phyloP scores from a whole-genome alignment of 2,113 vertebrate genomes.

The Pelecanoides urinatrix region DNA sequence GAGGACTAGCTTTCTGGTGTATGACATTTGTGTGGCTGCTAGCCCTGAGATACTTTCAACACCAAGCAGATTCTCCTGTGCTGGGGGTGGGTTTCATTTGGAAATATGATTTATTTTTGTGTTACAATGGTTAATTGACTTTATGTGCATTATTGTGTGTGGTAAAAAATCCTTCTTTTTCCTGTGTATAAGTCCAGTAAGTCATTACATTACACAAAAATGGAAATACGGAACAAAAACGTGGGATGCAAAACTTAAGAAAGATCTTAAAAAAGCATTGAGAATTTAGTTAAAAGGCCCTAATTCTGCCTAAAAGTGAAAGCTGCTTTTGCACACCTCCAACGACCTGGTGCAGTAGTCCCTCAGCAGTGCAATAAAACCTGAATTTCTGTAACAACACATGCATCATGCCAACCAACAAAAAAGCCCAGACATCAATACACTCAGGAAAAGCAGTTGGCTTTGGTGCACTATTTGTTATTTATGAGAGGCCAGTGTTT shows the following conservation, averaged over 20 bases:
- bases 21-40: background rate
- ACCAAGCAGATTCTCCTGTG: background rate
- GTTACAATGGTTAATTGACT: background rate
- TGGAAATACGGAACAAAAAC: background rate
- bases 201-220: background rate
- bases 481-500: background rate
- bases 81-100: background rate
- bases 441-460: background rate
- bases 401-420: background rate
- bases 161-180: background rate
- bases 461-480: background rate
- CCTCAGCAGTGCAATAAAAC: background rate
- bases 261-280: background rate
- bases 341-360: background rate
- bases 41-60: background rate
- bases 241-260: background rate
- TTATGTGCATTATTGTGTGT: background rate
- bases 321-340: background rate
- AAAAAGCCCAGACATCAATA: background rate
- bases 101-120: background rate
- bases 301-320: background rate
- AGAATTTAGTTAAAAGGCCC: background rate
- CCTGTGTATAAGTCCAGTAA: background rate
- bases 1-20: background rate
- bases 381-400: background rate